Percentiles rank a stretch among this genome's conserved stretches.
phyloP scores from a whole-genome alignment of 2,888 invertebrate genomes.

The Dryocosmus kuriphilus region DNA sequence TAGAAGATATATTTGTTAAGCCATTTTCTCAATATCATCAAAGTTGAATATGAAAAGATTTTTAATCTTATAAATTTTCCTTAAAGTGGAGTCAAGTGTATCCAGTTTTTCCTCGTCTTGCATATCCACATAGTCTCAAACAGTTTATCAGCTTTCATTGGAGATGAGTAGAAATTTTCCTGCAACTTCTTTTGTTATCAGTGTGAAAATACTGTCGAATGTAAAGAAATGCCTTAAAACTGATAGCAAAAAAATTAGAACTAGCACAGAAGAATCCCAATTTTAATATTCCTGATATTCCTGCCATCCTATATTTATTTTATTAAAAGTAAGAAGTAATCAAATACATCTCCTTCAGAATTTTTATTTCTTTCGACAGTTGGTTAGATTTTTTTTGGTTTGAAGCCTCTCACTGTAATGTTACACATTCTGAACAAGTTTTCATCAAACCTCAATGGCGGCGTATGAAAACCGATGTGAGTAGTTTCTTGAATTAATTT shows the following conservation, averaged over 20 bases:
- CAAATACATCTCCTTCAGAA: constrained; percentile 80
- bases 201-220: constrained; percentile 75
- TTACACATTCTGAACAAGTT: constrained; percentile 82
- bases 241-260: not conserved
- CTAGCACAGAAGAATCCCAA: not conserved
- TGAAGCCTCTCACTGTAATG: constrained; percentile 85
- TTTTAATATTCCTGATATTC: too few relatives aligned
- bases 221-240: constrained; percentile 71
- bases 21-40: constrained; percentile 79
- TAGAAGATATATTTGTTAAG: constrained; percentile 88
- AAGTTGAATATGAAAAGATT: too few relatives aligned
- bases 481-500: constrained; percentile 79
- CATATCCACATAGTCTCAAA: constrained; percentile 65
- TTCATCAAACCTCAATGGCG: constrained; percentile 88
- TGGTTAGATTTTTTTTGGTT: too few relatives aligned
- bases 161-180: constrained; percentile 70
- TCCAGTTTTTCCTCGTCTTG: constrained; percentile 68
- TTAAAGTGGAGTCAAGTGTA: constrained; percentile 67
- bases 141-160: constrained; percentile 65
- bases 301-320: too few relatives aligned
- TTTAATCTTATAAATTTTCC: too few relatives aligned
- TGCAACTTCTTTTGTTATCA: constrained; percentile 67
- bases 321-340: too few relatives aligned
- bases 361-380: constrained; percentile 83
- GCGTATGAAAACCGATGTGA: constrained; percentile 86